Conservation (phyloP, 2,113 vertebrate genomes). For the Oxyura jamaicensis region DNA sequence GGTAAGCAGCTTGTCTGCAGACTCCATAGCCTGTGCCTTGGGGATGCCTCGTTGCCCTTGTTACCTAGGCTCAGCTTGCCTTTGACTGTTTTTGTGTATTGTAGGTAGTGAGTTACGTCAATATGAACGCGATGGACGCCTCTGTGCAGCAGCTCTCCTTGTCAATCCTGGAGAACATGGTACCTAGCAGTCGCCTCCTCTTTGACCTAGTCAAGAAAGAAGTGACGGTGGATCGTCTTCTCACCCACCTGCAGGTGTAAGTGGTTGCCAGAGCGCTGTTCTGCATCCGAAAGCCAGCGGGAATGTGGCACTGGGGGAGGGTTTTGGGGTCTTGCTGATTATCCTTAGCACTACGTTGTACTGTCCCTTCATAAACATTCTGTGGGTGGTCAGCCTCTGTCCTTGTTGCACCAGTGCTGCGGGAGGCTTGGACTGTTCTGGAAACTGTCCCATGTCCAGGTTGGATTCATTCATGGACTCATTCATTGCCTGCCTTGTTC, state of each 20-base stretch:
- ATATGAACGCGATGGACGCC: constrained; percentile 81
- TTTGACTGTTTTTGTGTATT: not conserved
- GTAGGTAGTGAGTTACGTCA: constrained; percentile 91
- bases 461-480: not conserved
- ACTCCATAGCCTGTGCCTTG: not conserved
- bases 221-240: constrained; percentile 89
- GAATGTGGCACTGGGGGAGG: not conserved
- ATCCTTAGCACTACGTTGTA: rapidly evolving
- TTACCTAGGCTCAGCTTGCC: not conserved
- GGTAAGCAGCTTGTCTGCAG: constrained; percentile 63
- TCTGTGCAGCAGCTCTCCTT: constrained; percentile 92
- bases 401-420: not conserved
- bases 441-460: not conserved
- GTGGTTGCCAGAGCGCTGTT: constrained; percentile 19
- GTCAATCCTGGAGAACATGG: constrained; percentile 93
- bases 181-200: constrained; percentile 86
- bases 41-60: not conserved
- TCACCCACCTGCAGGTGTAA: constrained; percentile 93
- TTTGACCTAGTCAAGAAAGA: constrained; percentile 89
- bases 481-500: not conserved
- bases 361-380: not conserved
- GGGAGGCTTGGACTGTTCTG: not conserved
- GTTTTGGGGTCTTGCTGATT: not conserved
- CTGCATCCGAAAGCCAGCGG: not conserved
- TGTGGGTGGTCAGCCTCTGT: not conserved